Base-by-base conservation (phyloP, 1,140 invertebrate genomes). In the Apocrypta bakeri region DNA sequence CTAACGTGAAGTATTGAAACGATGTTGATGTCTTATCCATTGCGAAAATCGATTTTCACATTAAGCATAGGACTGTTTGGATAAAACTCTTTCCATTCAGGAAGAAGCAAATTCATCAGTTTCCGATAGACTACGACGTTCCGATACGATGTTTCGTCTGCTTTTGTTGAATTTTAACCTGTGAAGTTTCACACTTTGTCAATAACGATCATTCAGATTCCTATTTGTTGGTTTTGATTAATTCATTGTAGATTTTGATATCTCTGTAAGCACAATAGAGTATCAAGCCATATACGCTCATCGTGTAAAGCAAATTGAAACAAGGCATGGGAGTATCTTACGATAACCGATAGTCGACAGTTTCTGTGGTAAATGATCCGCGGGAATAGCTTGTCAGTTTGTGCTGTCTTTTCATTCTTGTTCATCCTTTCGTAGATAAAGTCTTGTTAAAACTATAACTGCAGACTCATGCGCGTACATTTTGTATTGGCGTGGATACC, bases 401-500 rank as follows among this genome's bases (percentile, higher is more conserved):
- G 90, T 21, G 12, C 80, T 33, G 6, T 75, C 17, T 64, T 84
- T 84, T 90, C 90, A 91, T n/a, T 48, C 85, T 85, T 90, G 87
- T 7, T 9, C 24, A 21, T 24, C 17, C 6, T 40, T 33, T 21
- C 91, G 91, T 9, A 90, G 90, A 85, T 88, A 92, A 11, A 92
- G 71, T 8, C 87, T 86, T 1, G 89, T 87, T 4, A 91, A 85
- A 24, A 91, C 90, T 21, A n/a, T n/a, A 91, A 81, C 76, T 88
- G 85, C 1, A 88, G 83, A 2, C 90, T 89, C 81, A 94, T 93
- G 75, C 95, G 89, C 37, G 94, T 94, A 42, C 95, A 84, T 37
- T 94, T 91, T 21, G 91, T 92, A 82, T 94, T 92, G 0, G 95
- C 94, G 68, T 93, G 94, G n/a, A 91, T 88, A 1, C 93, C 91